Percentiles rank a stretch among this genome's conserved stretches.
Evolutionary conservation across 2,888 invertebrate genomes (phyloP).

Genomic region (Psococerastis gibbosa): DNA sequence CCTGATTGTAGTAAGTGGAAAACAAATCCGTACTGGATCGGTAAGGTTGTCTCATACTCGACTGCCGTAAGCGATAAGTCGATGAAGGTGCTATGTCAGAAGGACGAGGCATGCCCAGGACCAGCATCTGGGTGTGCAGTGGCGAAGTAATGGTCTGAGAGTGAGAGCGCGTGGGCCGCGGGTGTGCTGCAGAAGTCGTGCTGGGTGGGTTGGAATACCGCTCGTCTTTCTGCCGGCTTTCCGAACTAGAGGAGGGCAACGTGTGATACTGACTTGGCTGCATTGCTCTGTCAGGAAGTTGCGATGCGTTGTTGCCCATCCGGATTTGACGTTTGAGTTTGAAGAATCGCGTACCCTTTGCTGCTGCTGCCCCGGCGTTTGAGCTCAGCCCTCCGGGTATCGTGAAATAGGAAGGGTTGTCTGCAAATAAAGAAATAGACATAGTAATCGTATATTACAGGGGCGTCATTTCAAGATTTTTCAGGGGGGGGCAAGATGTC

Average conservation of each 20-base stretch:
- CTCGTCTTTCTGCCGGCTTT: conserved; percentile 20
- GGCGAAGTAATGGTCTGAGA: conserved; percentile 9
- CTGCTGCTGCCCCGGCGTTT: conserved; percentile 14
- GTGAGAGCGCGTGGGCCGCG: neutral
- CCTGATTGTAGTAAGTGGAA: neutral
- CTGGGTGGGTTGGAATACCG: conserved; percentile 1
- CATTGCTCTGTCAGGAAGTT: too few relatives aligned
- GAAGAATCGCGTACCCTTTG: conserved; percentile 7
- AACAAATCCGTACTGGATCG: neutral
- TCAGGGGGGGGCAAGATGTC: too few relatives aligned
- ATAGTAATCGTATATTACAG: too few relatives aligned
- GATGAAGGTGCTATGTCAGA: conserved; percentile 44
- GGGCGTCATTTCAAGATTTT: too few relatives aligned
- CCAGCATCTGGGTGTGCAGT: conserved; percentile 33
- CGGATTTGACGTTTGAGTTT: conserved; percentile 11
- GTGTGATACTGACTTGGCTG: conserved; percentile 12
- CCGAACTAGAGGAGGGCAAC: conserved; percentile 15
- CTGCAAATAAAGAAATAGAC: conserved; percentile 24
- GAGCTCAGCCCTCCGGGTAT: conserved; percentile 30
- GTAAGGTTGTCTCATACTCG: too few relatives aligned
- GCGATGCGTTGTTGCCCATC: conserved; percentile 14
- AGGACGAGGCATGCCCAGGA: conserved; percentile 47
- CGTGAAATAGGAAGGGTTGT: conserved; percentile 62
- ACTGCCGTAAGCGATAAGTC: conserved; percentile 31
- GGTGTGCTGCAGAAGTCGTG: conserved; percentile 1